These are phyloP conservation scores for Lepidotrigona ventralis DNA, from an alignment of 1,140 invertebrate species.

Conservation along the genomic window DNA sequence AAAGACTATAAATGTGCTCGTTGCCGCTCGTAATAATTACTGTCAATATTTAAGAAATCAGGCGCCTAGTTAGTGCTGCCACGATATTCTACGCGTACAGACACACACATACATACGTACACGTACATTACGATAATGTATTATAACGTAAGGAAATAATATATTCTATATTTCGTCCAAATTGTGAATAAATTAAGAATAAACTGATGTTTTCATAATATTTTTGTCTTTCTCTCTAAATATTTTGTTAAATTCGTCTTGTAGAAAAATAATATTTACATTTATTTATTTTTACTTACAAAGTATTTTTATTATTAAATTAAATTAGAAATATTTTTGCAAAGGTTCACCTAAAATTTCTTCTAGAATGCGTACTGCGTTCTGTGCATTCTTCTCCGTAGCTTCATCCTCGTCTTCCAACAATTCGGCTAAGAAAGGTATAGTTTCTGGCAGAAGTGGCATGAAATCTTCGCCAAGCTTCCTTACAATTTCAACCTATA, in stretches of 20 bases:
- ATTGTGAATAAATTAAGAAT: conserved; percentile 72
- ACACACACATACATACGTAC: conserved; percentile 31
- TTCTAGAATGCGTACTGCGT: conserved; percentile 88
- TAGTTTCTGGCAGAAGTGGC: conserved; percentile 89
- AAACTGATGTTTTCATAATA: conserved; percentile 71
- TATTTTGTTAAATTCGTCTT: neutral
- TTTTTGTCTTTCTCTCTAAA: neutral
- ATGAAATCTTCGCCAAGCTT: conserved; percentile 91
- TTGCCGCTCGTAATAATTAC: conserved; percentile 17
- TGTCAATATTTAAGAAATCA: conserved; percentile 44
- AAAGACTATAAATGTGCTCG: conserved; percentile 38
- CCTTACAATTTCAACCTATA: conserved; percentile 85
- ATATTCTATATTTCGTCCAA: conserved; percentile 72
- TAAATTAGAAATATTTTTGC: conserved; percentile 88
- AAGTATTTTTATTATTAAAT: too few relatives aligned
- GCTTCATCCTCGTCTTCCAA: conserved; percentile 90
- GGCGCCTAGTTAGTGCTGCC: conserved; percentile 45
- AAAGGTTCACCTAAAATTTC: conserved; percentile 91
- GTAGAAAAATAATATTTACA: neutral
- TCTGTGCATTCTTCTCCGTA: conserved; percentile 88
- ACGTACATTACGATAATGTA: conserved; percentile 64
- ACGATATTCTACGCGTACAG: conserved; percentile 41
- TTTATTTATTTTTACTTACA: neutral
- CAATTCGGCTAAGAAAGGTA: conserved; percentile 91
- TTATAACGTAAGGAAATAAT: conserved; percentile 70